phyloP scores from a whole-genome alignment of 2,113 vertebrate species.

The Dicerorhinus sumatrensis region DNA sequence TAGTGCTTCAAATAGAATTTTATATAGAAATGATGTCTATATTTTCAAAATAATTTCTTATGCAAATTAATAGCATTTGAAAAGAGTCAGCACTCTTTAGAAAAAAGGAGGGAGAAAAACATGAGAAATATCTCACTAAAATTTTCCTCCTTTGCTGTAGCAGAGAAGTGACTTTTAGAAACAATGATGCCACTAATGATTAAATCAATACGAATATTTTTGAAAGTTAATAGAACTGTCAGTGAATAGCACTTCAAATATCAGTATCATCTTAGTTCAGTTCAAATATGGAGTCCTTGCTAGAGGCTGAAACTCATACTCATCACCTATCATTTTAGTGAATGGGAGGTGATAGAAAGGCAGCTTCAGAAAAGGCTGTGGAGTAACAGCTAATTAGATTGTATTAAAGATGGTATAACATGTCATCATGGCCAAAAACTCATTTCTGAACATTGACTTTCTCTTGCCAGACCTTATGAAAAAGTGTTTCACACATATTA shows the following conservation, averaged over 20 bases:
- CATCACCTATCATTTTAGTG: neutral
- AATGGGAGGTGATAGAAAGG: neutral
- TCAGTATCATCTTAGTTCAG: neutral
- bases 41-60: neutral
- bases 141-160: neutral
- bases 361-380: neutral
- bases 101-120: neutral
- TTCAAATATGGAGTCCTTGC: neutral
- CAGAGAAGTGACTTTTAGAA: slow-evolving; percentile 43
- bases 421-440: neutral
- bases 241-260: neutral
- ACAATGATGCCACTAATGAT: slow-evolving; percentile 39
- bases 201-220: slow-evolving; percentile 65
- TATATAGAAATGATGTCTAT: neutral
- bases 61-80: neutral
- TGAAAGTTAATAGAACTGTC: slow-evolving; percentile 49
- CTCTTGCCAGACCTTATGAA: neutral
- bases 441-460: neutral
- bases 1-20: neutral
- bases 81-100: neutral
- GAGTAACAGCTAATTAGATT: neutral
- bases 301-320: neutral
- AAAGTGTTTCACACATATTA: neutral
- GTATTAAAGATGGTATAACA: neutral
- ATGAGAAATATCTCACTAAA: neutral